Conservation (phyloP, 2,797 vertebrate genomes). For the Scyliorhinus canicula region DNA sequence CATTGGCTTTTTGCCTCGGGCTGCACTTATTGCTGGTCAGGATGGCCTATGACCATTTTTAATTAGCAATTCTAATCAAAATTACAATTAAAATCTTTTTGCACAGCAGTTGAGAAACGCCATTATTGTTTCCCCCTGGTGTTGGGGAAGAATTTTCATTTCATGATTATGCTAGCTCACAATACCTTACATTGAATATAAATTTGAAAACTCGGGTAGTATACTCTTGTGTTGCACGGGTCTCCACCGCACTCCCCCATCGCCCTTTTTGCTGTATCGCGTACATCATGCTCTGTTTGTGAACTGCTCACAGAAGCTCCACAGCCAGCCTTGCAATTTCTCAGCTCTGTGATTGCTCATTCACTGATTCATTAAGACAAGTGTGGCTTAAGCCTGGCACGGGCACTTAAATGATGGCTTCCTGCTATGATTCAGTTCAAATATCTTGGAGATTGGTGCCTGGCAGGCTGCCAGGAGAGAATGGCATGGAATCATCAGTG, state of each 20-base stretch:
- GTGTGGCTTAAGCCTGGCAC: slow-evolving; percentile 38
- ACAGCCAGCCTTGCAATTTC: slow-evolving; percentile 37
- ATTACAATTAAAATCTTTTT: slow-evolving; percentile 10
- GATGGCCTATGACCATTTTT: slow-evolving; percentile 20
- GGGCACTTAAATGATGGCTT: slow-evolving; percentile 27
- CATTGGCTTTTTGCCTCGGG: slow-evolving; percentile 30
- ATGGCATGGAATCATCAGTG: slow-evolving; percentile 37
- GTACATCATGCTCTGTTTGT: slow-evolving; percentile 29
- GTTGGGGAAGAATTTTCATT: neutral
- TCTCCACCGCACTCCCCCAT: neutral
- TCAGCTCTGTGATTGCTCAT: slow-evolving; percentile 36
- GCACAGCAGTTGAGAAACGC: neutral
- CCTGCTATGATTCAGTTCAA: slow-evolving; percentile 36
- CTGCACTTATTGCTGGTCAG: slow-evolving; percentile 29
- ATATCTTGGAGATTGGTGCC: slow-evolving; percentile 31
- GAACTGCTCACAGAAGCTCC: slow-evolving; percentile 36
- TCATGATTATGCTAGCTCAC: neutral
- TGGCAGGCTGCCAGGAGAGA: slow-evolving; percentile 30
- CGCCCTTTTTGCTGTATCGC: neutral
- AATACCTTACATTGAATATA: neutral
- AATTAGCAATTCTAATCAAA: slow-evolving; percentile 6
- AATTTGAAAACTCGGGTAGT: neutral
- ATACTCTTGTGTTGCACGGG: neutral
- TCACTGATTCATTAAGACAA: slow-evolving; percentile 38
- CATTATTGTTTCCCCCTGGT: neutral